Percentiles rank a stretch among this genome's conserved stretches.
Conservation (phyloP, 2,797 vertebrate genomes). For the Melanotaenia trifasciata region DNA sequence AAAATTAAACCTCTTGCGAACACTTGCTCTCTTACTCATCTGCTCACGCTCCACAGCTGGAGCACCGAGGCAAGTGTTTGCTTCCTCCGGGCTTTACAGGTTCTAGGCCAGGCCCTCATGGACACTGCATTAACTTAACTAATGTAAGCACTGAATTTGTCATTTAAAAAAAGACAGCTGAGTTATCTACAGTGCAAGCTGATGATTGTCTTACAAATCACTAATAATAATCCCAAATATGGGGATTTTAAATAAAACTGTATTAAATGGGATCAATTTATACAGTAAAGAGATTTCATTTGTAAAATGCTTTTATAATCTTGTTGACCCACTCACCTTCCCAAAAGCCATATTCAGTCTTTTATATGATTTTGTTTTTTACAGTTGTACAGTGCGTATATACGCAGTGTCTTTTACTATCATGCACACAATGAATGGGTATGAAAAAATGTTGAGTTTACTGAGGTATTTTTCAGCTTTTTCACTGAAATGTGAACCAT, state of each 20-base stretch:
- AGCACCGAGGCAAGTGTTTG: not conserved
- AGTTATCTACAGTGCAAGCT: not conserved
- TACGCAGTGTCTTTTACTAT: too few species aligned
- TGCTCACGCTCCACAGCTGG: not conserved
- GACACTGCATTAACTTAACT: constrained; percentile 1
- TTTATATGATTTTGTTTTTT: too few species aligned
- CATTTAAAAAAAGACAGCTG: constrained; percentile 8
- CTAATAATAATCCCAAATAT: constrained; percentile 3
- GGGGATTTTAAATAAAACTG: constrained; percentile 12
- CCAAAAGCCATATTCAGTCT: too few species aligned
- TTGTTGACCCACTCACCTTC: too few species aligned
- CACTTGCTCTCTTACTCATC: not conserved
- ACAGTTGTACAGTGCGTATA: too few species aligned
- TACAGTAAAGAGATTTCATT: too few species aligned
- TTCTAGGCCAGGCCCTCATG: constrained; percentile 10
- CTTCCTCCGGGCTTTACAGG: constrained; percentile 9
- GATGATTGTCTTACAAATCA: not conserved
- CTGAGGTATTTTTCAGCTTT: too few species aligned
- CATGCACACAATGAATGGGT: too few species aligned
- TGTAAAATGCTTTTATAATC: not conserved
- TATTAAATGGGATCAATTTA: not conserved
- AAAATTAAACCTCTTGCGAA: not conserved
- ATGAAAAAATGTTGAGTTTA: too few species aligned
- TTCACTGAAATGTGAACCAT: too few species aligned
- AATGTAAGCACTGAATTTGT: constrained; percentile 1